Evolutionary conservation across 2,113 vertebrate species (phyloP).

Genomic region (Indicator indicator): DNA sequence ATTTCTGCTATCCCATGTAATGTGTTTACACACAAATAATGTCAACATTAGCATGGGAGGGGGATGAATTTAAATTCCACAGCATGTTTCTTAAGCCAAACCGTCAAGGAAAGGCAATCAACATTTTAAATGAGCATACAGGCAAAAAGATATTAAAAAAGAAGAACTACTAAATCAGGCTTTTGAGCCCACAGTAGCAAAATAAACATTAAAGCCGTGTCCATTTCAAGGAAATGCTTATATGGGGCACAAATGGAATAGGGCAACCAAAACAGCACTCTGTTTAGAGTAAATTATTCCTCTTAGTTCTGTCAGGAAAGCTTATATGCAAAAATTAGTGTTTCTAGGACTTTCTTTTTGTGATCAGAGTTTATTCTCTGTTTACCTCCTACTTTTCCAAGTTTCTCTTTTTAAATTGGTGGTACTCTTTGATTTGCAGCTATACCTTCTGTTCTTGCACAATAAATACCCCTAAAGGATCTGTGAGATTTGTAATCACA

Average conservation of each 20-base stretch:
- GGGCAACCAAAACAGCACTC: background rate
- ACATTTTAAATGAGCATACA: conserved; percentile 43
- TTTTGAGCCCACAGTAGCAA: background rate
- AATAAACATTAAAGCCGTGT: background rate
- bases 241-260: background rate
- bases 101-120: conserved; percentile 50
- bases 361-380: background rate
- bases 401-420: background rate
- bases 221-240: background rate
- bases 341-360: background rate
- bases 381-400: background rate
- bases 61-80: conserved; percentile 55
- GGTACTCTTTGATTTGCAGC: background rate
- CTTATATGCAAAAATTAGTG: background rate
- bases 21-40: conserved; percentile 65
- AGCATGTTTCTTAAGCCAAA: conserved; percentile 54
- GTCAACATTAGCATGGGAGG: conserved; percentile 30
- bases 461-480: background rate
- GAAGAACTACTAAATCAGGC: conserved; percentile 1
- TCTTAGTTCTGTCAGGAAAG: background rate
- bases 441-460: background rate
- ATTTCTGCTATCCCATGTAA: conserved; percentile 47
- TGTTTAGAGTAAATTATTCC: background rate
- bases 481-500: background rate
- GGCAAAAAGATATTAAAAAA: background rate